phyloP scores from a whole-genome alignment of 2,113 vertebrate species.

The Phalacrocorax pelagicus region DNA sequence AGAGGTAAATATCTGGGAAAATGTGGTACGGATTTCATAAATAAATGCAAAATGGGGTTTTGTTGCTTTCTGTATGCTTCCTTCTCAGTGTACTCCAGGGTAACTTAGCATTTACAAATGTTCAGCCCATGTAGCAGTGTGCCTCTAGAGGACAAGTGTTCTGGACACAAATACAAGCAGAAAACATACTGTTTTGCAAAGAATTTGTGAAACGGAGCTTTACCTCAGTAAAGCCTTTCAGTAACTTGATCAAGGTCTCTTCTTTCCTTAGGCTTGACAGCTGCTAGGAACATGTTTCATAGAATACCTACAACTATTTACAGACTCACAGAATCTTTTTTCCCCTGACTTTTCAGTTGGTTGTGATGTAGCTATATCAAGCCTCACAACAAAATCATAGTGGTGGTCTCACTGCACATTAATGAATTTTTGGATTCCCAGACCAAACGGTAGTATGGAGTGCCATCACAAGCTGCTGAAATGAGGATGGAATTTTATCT shows the following conservation, averaged over 20 bases:
- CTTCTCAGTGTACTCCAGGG: not conserved
- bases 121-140: not conserved
- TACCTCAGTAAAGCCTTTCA: not conserved
- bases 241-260: not conserved
- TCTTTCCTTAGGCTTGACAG: not conserved
- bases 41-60: not conserved
- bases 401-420: not conserved
- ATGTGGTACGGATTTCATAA: rapidly evolving
- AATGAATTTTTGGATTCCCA: not conserved
- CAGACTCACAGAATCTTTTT: not conserved
- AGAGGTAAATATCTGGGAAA: not conserved
- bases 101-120: not conserved
- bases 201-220: not conserved
- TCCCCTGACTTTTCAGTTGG: not conserved
- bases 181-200: not conserved
- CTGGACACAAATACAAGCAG: not conserved
- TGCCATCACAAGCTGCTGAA: not conserved
- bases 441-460: not conserved
- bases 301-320: not conserved
- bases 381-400: not conserved
- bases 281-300: not conserved
- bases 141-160: not conserved
- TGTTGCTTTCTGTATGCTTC: not conserved
- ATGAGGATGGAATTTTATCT: not conserved
- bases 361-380: not conserved